A percentile compares a stretch with the other conserved stretches of the same genome.
Conservation (phyloP, 2,888 invertebrate genomes). For the Melanophora roralis region DNA sequence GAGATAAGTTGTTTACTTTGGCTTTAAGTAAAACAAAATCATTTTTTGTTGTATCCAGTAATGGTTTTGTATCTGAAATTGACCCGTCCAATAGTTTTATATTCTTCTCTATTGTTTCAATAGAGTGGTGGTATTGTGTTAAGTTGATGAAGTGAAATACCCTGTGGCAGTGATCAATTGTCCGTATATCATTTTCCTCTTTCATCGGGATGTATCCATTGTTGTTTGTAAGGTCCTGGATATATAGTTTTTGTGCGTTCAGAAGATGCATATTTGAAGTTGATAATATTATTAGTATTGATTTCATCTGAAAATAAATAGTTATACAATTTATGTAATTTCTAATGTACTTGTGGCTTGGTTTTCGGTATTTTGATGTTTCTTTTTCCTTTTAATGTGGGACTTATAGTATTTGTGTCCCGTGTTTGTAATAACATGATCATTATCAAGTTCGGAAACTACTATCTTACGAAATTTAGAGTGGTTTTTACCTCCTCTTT, state of each 20-base stretch:
- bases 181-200: constrained; percentile 9
- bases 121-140: constrained; percentile 10
- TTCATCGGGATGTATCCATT: constrained; percentile 31
- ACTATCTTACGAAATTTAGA: constrained; percentile 20
- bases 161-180: constrained; percentile 6
- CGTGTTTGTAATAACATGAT: constrained; percentile 20
- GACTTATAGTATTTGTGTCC: constrained; percentile 18
- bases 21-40: constrained; percentile 3
- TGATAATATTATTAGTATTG: neutral
- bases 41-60: constrained; percentile 4
- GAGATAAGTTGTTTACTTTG: constrained; percentile 1
- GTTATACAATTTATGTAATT: neutral
- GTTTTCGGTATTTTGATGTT: constrained; percentile 12
- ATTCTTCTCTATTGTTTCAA: constrained; percentile 5
- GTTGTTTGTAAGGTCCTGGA: constrained; percentile 18
- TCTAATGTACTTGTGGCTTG: neutral
- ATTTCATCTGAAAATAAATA: constrained; percentile 18
- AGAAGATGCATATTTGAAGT: neutral
- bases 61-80: neutral
- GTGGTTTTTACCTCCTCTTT: too few species aligned
- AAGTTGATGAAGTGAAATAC: constrained; percentile 12
- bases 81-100: constrained; percentile 3
- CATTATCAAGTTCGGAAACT: constrained; percentile 9
- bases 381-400: constrained; percentile 11
- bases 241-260: constrained; percentile 4